Percentiles rank a stretch among this genome's conserved stretches.
phyloP scores from a whole-genome alignment of 2,113 vertebrate species.

The Bubalus kerabau region DNA sequence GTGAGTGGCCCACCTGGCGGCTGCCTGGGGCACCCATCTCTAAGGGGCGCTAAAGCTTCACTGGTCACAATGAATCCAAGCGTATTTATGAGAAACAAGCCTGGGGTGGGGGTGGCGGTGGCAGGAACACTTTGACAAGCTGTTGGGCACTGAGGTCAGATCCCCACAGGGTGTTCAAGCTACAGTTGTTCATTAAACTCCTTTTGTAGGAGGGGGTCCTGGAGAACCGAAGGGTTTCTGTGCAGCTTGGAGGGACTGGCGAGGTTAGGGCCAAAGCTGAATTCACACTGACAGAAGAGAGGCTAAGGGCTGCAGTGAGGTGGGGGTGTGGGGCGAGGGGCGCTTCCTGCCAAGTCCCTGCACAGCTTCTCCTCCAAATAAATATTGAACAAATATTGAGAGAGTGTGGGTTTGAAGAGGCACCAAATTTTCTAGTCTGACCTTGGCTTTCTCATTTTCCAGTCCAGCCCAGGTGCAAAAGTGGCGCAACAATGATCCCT shows the following conservation, averaged over 20 bases:
- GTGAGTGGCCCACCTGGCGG: neutral
- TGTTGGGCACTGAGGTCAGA: neutral
- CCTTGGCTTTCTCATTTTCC: neutral
- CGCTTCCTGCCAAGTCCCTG: neutral
- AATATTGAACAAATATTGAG: conserved; percentile 12
- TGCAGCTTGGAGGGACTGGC: neutral
- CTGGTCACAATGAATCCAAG: neutral
- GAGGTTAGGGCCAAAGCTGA: neutral
- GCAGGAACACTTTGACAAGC: neutral
- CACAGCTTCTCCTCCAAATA: neutral
- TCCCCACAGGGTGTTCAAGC: neutral
- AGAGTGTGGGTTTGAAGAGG: neutral
- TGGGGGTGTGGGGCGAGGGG: accelerated
- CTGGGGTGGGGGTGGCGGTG: neutral
- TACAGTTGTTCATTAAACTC: neutral
- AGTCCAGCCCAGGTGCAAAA: neutral
- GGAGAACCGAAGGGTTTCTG: neutral
- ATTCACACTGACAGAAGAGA: neutral
- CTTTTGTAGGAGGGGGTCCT: neutral
- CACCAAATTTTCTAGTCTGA: neutral
- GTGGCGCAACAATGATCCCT: neutral
- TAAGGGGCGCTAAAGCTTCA: neutral
- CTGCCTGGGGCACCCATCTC: neutral
- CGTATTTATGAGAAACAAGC: neutral
- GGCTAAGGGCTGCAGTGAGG: neutral